phyloP scores from a whole-genome alignment of 2,797 vertebrate species.

The Coluber constrictor region DNA sequence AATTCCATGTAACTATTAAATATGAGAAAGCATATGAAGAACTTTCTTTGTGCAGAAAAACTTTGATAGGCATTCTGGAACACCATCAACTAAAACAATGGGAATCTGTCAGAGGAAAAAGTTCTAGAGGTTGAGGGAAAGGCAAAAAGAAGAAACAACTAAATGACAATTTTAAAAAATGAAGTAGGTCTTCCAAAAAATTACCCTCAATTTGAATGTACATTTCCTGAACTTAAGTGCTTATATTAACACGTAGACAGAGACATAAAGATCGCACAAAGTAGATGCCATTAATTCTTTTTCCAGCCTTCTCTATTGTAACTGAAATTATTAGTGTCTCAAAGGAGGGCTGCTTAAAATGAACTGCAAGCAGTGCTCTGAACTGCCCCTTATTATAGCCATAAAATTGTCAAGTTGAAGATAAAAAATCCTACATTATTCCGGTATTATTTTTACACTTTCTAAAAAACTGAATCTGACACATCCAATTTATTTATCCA shows the following conservation, averaged over 20 bases:
- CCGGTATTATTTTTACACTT: neutral
- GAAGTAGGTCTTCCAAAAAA: conserved; percentile 3
- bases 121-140: neutral
- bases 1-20: conserved; percentile 1
- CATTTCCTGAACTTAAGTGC: neutral
- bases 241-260: neutral
- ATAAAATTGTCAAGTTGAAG: neutral
- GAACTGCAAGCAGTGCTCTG: neutral
- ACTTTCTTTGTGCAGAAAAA: neutral
- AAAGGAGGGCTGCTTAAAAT: neutral
- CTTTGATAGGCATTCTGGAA: neutral
- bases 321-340: neutral
- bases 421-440: neutral
- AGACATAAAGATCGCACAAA: neutral
- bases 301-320: neutral
- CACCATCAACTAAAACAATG: neutral
- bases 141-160: neutral
- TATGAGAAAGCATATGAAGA: neutral
- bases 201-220: accelerated
- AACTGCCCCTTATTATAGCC: neutral
- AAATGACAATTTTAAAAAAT: neutral
- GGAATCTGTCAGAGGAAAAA: neutral
- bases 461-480: neutral
- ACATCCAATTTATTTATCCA: neutral
- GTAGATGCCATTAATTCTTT: neutral